A percentile compares a stretch with the other conserved stretches of the same genome.
Conservation (phyloP, 1,140 invertebrate species). For the Drosophila navojoa region DNA sequence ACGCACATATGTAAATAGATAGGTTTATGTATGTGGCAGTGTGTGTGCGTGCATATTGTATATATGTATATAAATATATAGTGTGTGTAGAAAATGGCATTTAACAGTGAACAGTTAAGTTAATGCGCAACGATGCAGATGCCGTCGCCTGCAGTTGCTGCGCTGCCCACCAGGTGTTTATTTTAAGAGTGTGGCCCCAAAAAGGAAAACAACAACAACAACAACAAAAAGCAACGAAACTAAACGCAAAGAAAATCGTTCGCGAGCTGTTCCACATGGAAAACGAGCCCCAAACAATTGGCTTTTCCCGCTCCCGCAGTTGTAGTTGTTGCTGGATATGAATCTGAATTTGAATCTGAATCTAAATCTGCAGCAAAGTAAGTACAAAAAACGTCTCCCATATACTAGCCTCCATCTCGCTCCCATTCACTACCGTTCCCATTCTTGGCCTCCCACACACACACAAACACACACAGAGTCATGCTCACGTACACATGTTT, state of each 20-base stretch:
- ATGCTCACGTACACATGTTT: constrained; percentile 1
- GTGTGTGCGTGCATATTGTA: constrained; percentile 6
- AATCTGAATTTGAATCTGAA: constrained; percentile 54
- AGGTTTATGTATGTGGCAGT: not conserved
- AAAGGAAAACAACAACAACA: constrained; percentile 41
- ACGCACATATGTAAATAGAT: constrained; percentile 35
- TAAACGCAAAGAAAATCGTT: constrained; percentile 1
- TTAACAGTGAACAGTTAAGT: constrained; percentile 44
- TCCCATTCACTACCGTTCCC: not conserved
- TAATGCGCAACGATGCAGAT: constrained; percentile 49
- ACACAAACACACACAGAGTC: constrained; percentile 1
- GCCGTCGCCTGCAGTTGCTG: constrained; percentile 43
- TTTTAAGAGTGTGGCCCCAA: constrained; percentile 54
- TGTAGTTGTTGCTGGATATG: constrained; percentile 47
- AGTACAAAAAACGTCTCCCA: constrained; percentile 18
- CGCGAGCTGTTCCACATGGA: constrained; percentile 57
- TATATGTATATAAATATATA: constrained; percentile 20
- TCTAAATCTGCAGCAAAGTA: constrained; percentile 50
- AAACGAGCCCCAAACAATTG: constrained; percentile 57
- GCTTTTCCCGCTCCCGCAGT: constrained; percentile 57
- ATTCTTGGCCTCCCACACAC: not conserved
- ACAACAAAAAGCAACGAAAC: constrained; percentile 20
- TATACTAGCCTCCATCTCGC: not conserved
- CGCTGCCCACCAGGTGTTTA: constrained; percentile 42
- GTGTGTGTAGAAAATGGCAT: constrained; percentile 38